Conservation (phyloP, 2,113 vertebrate species). For the Gallinago media region DNA sequence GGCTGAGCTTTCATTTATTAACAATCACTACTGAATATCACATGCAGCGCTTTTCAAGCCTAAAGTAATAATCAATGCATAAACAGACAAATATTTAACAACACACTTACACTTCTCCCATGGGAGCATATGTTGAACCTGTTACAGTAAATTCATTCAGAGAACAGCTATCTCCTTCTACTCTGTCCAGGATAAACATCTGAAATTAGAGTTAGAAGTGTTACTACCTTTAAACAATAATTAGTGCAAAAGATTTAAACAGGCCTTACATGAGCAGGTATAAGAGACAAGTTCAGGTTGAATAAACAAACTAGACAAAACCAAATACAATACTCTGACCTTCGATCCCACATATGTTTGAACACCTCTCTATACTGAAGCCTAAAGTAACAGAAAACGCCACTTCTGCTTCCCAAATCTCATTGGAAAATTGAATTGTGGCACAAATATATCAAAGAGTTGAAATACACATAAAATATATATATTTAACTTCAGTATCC, state of each 20-base stretch:
- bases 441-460: not conserved
- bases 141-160: constrained; percentile 95
- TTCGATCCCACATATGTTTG: not conserved
- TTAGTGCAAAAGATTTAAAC: not conserved
- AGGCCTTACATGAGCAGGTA: not conserved
- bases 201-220: constrained; percentile 64
- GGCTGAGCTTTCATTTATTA: not conserved
- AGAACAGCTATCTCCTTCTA: constrained; percentile 88
- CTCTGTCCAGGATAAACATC: constrained; percentile 94
- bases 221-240: not conserved
- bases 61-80: not conserved
- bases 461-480: not conserved
- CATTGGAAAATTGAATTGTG: not conserved
- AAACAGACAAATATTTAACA: not conserved
- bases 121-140: constrained; percentile 94
- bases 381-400: not conserved
- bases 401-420: not conserved
- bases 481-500: not conserved
- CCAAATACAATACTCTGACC: not conserved
- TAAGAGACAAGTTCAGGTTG: not conserved
- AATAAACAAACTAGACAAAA: not conserved
- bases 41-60: not conserved
- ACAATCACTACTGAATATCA: not conserved
- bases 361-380: not conserved
- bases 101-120: constrained; percentile 95